Evolutionary conservation across 2,888 invertebrate species (phyloP).

Genomic region (Dione vanillae): DNA sequence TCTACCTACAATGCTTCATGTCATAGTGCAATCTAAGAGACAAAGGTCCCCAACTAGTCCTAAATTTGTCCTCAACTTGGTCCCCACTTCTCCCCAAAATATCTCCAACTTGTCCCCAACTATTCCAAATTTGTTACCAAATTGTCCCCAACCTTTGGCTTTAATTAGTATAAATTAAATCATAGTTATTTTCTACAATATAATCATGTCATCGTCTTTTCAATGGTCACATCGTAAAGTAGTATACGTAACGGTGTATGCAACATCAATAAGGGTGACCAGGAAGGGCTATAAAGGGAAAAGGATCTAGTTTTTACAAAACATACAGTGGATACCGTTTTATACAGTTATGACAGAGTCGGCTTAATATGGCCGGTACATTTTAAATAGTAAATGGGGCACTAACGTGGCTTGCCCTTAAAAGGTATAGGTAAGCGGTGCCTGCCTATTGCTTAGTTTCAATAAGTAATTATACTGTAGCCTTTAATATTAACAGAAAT

Average conservation of each 20-base stretch:
- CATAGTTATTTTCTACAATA: no score
- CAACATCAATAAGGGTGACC: slow-evolving; percentile 59
- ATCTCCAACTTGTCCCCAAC: no score
- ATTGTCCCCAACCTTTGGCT: no score
- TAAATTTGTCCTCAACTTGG: no score
- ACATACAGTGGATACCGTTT: slow-evolving; percentile 35
- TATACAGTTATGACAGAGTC: slow-evolving; percentile 46
- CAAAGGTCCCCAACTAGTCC: no score
- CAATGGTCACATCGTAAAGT: neutral
- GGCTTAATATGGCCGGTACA: slow-evolving; percentile 42
- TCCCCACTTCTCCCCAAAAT: no score
- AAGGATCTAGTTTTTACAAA: slow-evolving; percentile 53
- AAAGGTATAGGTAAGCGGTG: slow-evolving; percentile 14
- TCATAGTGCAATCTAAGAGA: no score
- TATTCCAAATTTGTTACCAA: no score
- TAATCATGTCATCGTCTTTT: neutral
- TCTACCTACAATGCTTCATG: no score
- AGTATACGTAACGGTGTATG: neutral
- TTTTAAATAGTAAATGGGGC: slow-evolving; percentile 46
- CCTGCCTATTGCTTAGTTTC: neutral
- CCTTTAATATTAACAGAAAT: neutral
- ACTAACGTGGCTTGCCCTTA: slow-evolving; percentile 33
- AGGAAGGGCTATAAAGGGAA: slow-evolving; percentile 58
- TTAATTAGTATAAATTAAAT: no score
- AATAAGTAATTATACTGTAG: neutral